Evolutionary conservation across 2,797 vertebrate genomes (phyloP).

Genomic region (Leptoclinus maculatus): DNA sequence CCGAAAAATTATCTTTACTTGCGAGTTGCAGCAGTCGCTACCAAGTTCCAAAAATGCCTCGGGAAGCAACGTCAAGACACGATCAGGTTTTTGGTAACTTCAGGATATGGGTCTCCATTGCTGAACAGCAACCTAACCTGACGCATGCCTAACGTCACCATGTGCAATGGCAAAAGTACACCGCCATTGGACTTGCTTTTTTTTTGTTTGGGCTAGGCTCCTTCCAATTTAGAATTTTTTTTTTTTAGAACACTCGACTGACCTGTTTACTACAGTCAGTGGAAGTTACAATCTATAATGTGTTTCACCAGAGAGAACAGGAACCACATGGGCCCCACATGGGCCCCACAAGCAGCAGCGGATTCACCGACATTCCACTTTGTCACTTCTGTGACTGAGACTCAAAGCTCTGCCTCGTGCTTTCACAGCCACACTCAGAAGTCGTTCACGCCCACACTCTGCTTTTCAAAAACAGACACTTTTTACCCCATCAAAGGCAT

Average conservation of each 20-base stretch:
- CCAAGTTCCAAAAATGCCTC: neutral
- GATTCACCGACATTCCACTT: constrained; percentile 58
- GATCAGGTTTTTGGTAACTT: neutral
- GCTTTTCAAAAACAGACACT: constrained; percentile 29
- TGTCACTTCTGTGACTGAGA: constrained; percentile 49
- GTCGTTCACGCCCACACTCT: constrained; percentile 45
- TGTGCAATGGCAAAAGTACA: neutral
- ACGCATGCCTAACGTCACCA: neutral
- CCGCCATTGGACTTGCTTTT: neutral
- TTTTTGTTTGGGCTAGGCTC: no score
- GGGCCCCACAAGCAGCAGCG: constrained; percentile 25
- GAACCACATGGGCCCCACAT: constrained; percentile 33
- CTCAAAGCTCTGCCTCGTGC: constrained; percentile 42
- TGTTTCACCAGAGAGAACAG: constrained; percentile 8
- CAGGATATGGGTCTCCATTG: neutral
- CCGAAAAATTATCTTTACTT: neutral
- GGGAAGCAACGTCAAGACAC: neutral
- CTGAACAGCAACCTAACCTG: neutral
- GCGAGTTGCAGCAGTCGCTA: neutral
- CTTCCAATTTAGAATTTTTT: neutral
- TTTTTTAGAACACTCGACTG: constrained; percentile 4
- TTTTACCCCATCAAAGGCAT: constrained; percentile 31
- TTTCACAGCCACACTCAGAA: neutral
- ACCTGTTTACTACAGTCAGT: constrained; percentile 1
- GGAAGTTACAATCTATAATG: constrained; percentile 14